Percentiles rank a stretch among this genome's conserved stretches.
These are phyloP conservation scores for Argentina silus DNA, from an alignment of 2,797 vertebrate genomes.

Conservation along the genomic window DNA sequence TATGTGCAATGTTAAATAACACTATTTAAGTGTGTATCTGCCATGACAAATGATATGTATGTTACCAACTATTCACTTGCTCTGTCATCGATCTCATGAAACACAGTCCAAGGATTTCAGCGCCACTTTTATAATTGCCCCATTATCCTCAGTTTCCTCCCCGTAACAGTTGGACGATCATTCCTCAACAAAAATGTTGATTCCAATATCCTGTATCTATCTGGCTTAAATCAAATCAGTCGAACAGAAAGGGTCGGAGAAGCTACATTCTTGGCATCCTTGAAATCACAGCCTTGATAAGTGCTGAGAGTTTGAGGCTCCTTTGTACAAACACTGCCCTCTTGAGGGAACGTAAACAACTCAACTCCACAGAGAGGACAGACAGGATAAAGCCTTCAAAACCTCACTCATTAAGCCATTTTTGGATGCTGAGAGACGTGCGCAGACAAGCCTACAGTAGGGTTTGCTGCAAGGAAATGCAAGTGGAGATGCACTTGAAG, in stretches of 20 bases:
- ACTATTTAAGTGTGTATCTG: too few species aligned
- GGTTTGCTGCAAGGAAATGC: not conserved
- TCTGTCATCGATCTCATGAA: too few species aligned
- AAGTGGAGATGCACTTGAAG: too few species aligned
- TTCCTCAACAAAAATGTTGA: not conserved
- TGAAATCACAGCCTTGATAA: conserved; percentile 42
- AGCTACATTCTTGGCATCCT: conserved; percentile 42
- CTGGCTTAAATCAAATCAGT: conserved; percentile 49
- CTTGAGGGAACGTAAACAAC: conserved; percentile 72
- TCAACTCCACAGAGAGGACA: conserved; percentile 12
- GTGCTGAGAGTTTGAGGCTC: conserved; percentile 61
- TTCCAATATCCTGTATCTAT: conserved; percentile 4
- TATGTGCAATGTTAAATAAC: too few species aligned
- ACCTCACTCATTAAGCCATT: not conserved
- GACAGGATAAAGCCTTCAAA: conserved; percentile 17
- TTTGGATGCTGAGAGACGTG: not conserved
- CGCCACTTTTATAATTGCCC: not conserved
- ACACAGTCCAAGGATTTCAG: too few species aligned
- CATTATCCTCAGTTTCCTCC: not conserved
- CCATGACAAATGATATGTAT: too few species aligned
- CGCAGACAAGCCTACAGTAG: conserved; percentile 7
- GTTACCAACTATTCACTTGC: too few species aligned
- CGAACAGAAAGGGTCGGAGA: conserved; percentile 11
- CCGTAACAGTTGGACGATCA: not conserved
- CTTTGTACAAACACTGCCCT: conserved; percentile 79